phyloP scores from a whole-genome alignment of 2,113 vertebrate species.

The Paralichthys olivaceus region DNA sequence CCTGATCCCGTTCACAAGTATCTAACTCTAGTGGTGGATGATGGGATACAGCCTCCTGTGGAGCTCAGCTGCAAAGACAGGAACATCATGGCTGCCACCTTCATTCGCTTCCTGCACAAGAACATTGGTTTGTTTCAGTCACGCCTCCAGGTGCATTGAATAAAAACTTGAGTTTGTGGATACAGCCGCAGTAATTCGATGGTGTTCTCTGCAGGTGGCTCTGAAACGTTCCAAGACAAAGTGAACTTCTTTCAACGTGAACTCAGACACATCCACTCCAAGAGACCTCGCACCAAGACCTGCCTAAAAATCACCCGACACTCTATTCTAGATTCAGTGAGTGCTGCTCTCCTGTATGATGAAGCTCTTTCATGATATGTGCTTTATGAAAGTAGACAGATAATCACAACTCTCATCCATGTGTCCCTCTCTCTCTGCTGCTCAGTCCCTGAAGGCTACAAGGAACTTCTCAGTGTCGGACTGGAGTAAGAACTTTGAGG shows the following conservation, averaged over 20 bases:
- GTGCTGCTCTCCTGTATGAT: slow-evolving; percentile 22
- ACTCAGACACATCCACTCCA: slow-evolving; percentile 94
- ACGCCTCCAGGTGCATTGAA: rapidly evolving
- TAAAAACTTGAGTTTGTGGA: too few relatives aligned
- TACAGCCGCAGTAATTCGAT: slow-evolving; percentile 12
- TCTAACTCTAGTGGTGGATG: slow-evolving; percentile 95
- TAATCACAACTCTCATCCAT: background rate
- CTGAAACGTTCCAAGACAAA: slow-evolving; percentile 99
- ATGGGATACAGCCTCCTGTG: slow-evolving; percentile 97
- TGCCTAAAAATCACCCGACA: slow-evolving; percentile 94
- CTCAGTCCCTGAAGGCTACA: slow-evolving; percentile 93
- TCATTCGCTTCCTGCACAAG: slow-evolving; percentile 97
- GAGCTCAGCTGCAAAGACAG: slow-evolving; percentile 98
- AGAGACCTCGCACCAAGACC: slow-evolving; percentile 94
- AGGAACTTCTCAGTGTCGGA: slow-evolving; percentile 98
- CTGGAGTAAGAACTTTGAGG: slow-evolving; percentile 99
- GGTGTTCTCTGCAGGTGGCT: slow-evolving; percentile 86
- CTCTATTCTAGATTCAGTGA: slow-evolving; percentile 91
- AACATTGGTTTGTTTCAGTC: slow-evolving; percentile 90
- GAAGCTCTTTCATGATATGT: background rate
- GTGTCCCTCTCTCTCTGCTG: slow-evolving; percentile 1
- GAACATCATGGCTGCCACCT: slow-evolving; percentile 98
- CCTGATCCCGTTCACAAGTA: slow-evolving; percentile 96
- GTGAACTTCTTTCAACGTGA: slow-evolving; percentile 98
- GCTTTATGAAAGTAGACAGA: background rate